Evolutionary conservation across 2,797 vertebrate genomes (phyloP).

Genomic region (Channallabes apus): DNA sequence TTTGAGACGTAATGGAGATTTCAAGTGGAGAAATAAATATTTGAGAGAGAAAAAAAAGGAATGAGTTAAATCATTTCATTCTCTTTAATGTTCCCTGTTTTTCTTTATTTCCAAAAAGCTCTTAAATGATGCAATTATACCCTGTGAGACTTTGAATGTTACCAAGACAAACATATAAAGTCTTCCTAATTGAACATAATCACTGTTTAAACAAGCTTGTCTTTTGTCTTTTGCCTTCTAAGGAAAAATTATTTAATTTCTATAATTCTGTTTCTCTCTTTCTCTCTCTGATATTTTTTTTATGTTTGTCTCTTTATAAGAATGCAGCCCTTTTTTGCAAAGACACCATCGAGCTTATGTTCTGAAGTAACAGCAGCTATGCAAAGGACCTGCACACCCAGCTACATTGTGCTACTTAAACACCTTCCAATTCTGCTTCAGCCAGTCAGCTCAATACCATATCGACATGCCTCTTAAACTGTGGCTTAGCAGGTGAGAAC

Average conservation of each 20-base stretch:
- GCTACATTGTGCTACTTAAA: conserved; percentile 19
- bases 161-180: conserved; percentile 31
- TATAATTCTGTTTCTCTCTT: not conserved
- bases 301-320: not conserved
- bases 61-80: conserved; percentile 35
- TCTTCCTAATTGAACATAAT: conserved; percentile 48
- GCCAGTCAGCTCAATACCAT: conserved; percentile 30
- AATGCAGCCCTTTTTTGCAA: not conserved
- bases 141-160: conserved; percentile 31
- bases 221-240: conserved; percentile 26
- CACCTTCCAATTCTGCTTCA: conserved; percentile 25
- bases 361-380: not conserved
- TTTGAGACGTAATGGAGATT: not conserved
- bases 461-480: conserved; percentile 31
- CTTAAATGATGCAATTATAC: conserved; percentile 41
- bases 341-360: not conserved
- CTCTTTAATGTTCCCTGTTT: conserved; percentile 13
- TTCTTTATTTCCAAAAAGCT: conserved; percentile 30
- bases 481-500: conserved; percentile 22
- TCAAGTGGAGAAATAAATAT: not conserved
- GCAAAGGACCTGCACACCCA: not conserved
- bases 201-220: conserved; percentile 39
- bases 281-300: not conserved
- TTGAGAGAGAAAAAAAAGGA: not conserved
- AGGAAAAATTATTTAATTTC: not conserved